A percentile compares a stretch with the other conserved stretches of the same genome.
Conservation (phyloP, 2,113 vertebrate genomes). For the Leucoraja erinaceus region DNA sequence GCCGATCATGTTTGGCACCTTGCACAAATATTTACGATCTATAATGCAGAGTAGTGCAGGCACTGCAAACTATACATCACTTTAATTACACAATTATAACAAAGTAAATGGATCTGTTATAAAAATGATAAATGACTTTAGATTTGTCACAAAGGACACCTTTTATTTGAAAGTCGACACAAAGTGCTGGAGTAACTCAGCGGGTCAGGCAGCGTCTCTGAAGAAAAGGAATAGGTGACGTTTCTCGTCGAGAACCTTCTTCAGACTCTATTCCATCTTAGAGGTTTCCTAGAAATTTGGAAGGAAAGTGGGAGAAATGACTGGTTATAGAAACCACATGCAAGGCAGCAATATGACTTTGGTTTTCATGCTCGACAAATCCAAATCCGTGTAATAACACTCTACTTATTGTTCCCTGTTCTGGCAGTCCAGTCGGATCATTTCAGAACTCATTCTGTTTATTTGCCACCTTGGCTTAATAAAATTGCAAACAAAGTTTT, state of each 20-base stretch:
- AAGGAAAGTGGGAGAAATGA: background rate
- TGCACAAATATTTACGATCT: background rate
- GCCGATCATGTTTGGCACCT: background rate
- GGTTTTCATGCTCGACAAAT: background rate
- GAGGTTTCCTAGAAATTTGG: background rate
- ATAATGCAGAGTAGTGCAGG: background rate
- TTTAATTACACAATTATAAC: slow-evolving; percentile 2
- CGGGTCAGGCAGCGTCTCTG: no score
- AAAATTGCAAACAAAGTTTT: background rate
- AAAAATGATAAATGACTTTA: background rate
- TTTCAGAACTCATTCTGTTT: background rate
- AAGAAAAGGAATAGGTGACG: no score
- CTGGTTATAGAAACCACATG: background rate
- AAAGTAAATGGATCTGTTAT: background rate
- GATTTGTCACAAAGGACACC: background rate
- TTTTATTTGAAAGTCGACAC: background rate
- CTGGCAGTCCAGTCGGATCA: background rate
- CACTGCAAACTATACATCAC: background rate
- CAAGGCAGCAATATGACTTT: background rate
- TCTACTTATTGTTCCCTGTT: background rate
- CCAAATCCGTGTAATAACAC: background rate
- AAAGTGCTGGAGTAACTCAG: no score
- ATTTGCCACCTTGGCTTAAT: background rate
- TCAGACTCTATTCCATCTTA: background rate
- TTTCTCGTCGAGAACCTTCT: no score